These are phyloP conservation scores for Anarsia innoxiella DNA, from an alignment of 2,888 invertebrate genomes.

Conservation along the genomic window DNA sequence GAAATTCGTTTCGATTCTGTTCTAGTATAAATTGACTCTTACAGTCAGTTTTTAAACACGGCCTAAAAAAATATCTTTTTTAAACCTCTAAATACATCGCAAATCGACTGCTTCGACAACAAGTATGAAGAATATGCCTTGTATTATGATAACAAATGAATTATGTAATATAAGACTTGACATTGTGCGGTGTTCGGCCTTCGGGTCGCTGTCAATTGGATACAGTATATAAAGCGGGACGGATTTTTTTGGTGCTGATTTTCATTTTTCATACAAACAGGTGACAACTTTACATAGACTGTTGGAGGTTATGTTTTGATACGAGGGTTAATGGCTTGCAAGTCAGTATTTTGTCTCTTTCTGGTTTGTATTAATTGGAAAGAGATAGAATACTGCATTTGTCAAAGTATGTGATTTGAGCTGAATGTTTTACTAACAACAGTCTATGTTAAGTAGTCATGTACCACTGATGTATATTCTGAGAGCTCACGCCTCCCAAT, in stretches of 20 bases:
- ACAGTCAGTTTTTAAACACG: too few relatives aligned
- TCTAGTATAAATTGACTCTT: too few relatives aligned
- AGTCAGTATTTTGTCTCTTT: too few relatives aligned
- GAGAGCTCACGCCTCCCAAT: too few relatives aligned
- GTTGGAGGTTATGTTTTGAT: too few relatives aligned
- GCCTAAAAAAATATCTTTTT: too few relatives aligned
- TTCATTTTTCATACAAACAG: background rate
- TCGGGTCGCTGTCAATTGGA: constrained; percentile 58
- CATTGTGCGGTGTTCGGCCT: constrained; percentile 47
- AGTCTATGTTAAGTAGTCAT: background rate
- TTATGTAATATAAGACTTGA: constrained; percentile 69
- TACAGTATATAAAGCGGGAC: constrained; percentile 38
- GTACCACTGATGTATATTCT: too few relatives aligned
- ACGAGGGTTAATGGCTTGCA: too few relatives aligned
- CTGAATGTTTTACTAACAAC: background rate
- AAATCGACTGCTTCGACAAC: constrained; percentile 35
- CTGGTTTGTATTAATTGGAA: too few relatives aligned
- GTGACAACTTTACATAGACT: constrained; percentile 5
- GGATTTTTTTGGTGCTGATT: constrained; percentile 19
- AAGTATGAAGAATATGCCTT: constrained; percentile 62
- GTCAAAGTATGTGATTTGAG: too few relatives aligned
- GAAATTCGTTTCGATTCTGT: too few relatives aligned
- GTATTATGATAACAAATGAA: constrained; percentile 70
- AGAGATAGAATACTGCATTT: background rate
- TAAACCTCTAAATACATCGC: background rate